Base-by-base conservation (phyloP, 1,140 invertebrate genomes). In the Atopsyche davidsoni region DNA sequence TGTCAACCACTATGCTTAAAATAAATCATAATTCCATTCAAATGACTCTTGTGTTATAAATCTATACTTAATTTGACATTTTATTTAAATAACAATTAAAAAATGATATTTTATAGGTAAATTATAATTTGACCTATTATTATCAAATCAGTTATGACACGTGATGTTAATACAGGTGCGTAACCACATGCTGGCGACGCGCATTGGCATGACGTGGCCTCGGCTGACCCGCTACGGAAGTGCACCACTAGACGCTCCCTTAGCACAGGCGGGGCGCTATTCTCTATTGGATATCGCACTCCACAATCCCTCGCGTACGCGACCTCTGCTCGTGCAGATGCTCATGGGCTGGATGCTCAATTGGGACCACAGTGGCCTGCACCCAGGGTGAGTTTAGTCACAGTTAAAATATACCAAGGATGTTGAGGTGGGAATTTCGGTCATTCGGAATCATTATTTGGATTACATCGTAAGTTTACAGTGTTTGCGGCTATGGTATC, bases 231-330 rank as follows among this genome's bases (percentile, higher is more conserved):
- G n/a, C n/a, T n/a, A n/a, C n/a, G n/a, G n/a, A n/a, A 24, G 42
- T 42, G 55, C 53, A 53, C 70, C 62, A 75, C 75, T 59, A 68
- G 68, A 52, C 70, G 70, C 41, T 62, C 87, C 89, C 7, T 64
- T 91, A 21, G 91, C 88, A 4, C 87, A 91, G 70, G 79, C 92
- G 51, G 85, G 85, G 38, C 89, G 89, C 65, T 76, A 75, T 24
- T 81, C 85, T n/a, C 79, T 82, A 48, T 67, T 73, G 51, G 75
- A 75, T 41, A 64, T 85, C 28, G 75, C 72, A 25, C 60, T 86
- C 23, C 61, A 70, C 47, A 86, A 86, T 70, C 82, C 83, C 28
- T 78, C 78, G 21, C 69, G 16, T 3, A 24, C 70, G 58, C 73
- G 70, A 62, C 73, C 76, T 46, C 51, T 85, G 17, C 59, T 81